Percentiles rank a stretch among this genome's conserved stretches.
Conservation (phyloP, 2,797 vertebrate species). For the Anguilla megastoma region DNA sequence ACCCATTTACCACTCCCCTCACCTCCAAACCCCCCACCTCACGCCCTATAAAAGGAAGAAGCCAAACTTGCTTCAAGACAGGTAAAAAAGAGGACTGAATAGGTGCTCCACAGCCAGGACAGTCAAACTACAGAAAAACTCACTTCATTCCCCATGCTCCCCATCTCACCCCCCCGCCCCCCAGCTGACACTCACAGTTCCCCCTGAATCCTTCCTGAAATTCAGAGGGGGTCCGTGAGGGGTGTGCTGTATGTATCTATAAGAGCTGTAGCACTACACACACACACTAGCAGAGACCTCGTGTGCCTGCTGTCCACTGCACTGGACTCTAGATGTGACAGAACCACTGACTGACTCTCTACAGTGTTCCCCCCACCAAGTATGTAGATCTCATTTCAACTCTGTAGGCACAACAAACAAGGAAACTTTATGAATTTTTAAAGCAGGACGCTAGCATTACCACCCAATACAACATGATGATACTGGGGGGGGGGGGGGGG, state of each 20-base stretch:
- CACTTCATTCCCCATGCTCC: too few species aligned
- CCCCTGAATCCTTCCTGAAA: not conserved
- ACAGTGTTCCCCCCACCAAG: not conserved
- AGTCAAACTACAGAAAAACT: too few species aligned
- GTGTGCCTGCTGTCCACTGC: not conserved
- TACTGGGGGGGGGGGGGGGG: too few species aligned
- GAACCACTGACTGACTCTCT: not conserved
- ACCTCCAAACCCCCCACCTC: not conserved
- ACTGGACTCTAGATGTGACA: not conserved
- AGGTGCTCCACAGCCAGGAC: too few species aligned
- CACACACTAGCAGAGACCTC: slow-evolving; percentile 33
- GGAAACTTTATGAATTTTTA: too few species aligned
- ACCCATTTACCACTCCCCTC: slow-evolving; percentile 40
- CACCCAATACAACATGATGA: too few species aligned
- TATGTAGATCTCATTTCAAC: too few species aligned
- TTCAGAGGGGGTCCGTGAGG: not conserved
- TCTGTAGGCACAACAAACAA: too few species aligned
- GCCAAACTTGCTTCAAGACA: too few species aligned
- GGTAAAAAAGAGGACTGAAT: too few species aligned
- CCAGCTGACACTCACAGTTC: not conserved
- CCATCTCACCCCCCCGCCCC: slow-evolving; percentile 37
- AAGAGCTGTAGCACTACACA: slow-evolving; percentile 29
- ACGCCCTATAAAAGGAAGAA: too few species aligned
- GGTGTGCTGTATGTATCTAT: slow-evolving; percentile 15
- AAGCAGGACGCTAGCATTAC: too few species aligned